phyloP scores from a whole-genome alignment of 2,113 vertebrate genomes.

The Empidonax alnorum region DNA sequence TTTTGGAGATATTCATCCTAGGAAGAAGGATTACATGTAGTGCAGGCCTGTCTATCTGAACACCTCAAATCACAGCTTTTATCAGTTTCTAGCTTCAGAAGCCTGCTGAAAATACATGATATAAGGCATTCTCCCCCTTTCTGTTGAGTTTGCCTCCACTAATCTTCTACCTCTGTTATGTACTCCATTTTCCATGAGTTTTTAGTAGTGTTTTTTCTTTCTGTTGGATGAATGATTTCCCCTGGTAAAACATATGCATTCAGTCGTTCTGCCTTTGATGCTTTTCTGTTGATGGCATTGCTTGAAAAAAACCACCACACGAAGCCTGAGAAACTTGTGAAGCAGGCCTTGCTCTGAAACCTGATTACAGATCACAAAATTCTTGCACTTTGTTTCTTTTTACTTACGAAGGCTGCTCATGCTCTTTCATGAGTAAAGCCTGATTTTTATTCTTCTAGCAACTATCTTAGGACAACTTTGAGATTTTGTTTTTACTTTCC shows the following conservation, averaged over 20 bases:
- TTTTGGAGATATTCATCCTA: background rate
- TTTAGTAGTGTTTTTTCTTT: background rate
- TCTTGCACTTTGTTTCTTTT: background rate
- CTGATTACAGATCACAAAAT: background rate
- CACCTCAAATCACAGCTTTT: background rate
- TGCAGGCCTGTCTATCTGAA: background rate
- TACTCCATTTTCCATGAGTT: background rate
- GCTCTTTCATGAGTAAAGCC: background rate
- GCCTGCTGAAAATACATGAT: background rate
- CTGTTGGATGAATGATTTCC: background rate
- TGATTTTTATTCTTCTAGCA: background rate
- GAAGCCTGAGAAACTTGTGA: background rate
- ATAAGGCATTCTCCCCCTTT: background rate
- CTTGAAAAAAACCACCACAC: background rate
- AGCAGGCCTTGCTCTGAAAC: background rate
- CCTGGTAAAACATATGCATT: background rate
- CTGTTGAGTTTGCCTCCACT: background rate
- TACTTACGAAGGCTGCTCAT: background rate
- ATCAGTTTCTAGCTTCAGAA: background rate
- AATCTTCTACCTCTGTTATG: background rate
- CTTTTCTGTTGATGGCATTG: background rate
- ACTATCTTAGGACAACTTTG: background rate
- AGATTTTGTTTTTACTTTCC: constrained; percentile 1
- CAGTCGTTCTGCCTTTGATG: background rate
- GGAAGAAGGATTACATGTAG: background rate